Evolutionary conservation across 1,140 invertebrate genomes (phyloP), one percentile per base, ranked within the genome.

Genomic region (Adoxophyes honmai): DNA sequence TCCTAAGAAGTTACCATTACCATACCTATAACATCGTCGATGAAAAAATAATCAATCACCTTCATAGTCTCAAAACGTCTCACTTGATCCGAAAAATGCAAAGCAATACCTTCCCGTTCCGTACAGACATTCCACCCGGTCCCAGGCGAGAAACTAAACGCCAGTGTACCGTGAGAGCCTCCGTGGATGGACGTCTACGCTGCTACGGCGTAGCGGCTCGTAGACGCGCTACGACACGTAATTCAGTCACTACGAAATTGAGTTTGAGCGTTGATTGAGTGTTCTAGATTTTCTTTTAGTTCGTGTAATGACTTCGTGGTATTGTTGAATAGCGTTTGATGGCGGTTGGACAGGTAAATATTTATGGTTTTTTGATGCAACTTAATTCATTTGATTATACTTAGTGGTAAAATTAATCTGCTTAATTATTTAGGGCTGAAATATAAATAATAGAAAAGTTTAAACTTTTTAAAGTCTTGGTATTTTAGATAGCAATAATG

Each of bases 111-210:
- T 52, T 52, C 1, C 38, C 13, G 11, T 48, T 48, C 18, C 42
- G 16, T 48, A 28, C 18, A 48, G 21, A 48, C 8, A 42, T 42
- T 28, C 16, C 18, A 21, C 42, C 16, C 21, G 21, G 21, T 6
- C 34, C 34, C 13, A 52, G 51, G 28, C 13, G 51, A 5, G 28
- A 35, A 33, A 13, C 51, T 34, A 33, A 52, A 52, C 7, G 36
- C 14, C 72, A 75, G 74, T 79, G 60, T 70, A 64, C 62, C 62
- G 61, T 64, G 70, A 60, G 68, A 63, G 60, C 64, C 54, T 51
- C 52, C 42, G 57, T 51, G 64, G 38, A 36, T 65, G 77, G 75
- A 66, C 77, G 77, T 68, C 70, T 78, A 71, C 74, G 66, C n/a
- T 64, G 67, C 66, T 69, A 61, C 62, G 10, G 15, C 61, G 59